These are phyloP conservation scores for Acronicta aceris DNA, from an alignment of 2,888 invertebrate species.

Conservation along the genomic window DNA sequence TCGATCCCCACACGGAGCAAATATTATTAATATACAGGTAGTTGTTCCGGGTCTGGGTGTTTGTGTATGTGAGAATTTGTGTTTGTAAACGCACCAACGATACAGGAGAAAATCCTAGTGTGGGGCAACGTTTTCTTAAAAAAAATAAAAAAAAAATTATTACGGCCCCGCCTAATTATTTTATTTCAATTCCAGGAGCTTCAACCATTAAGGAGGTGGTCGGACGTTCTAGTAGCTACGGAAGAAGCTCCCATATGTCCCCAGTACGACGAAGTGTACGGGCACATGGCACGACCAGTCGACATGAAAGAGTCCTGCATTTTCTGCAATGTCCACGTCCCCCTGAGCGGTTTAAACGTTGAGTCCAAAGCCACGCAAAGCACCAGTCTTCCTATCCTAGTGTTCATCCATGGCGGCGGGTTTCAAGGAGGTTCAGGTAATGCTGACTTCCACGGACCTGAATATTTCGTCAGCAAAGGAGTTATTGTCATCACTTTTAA, in stretches of 20 bases:
- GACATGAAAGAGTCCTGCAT: conserved; percentile 64
- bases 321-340: conserved; percentile 61
- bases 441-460: conserved; percentile 64
- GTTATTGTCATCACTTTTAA: conserved; percentile 67
- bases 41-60: too few species aligned
- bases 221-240: conserved; percentile 81
- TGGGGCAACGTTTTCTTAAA: too few species aligned
- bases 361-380: neutral
- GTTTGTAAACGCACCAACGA: too few species aligned
- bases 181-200: conserved; percentile 44
- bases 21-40: too few species aligned
- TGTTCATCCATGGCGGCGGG: conserved; percentile 78
- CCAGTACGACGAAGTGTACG: conserved; percentile 77
- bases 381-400: conserved; percentile 69
- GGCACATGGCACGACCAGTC: conserved; percentile 38
- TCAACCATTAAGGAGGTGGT: conserved; percentile 72
- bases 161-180: neutral
- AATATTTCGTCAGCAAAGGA: conserved; percentile 61
- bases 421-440: conserved; percentile 58
- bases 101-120: too few species aligned
- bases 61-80: too few species aligned
- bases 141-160: too few species aligned
- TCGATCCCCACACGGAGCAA: too few species aligned
- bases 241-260: conserved; percentile 88
- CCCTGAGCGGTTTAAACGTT: conserved; percentile 18